Evolutionary conservation across 1,140 invertebrate species (phyloP).

Genomic region (Lasaia peninsularis): DNA sequence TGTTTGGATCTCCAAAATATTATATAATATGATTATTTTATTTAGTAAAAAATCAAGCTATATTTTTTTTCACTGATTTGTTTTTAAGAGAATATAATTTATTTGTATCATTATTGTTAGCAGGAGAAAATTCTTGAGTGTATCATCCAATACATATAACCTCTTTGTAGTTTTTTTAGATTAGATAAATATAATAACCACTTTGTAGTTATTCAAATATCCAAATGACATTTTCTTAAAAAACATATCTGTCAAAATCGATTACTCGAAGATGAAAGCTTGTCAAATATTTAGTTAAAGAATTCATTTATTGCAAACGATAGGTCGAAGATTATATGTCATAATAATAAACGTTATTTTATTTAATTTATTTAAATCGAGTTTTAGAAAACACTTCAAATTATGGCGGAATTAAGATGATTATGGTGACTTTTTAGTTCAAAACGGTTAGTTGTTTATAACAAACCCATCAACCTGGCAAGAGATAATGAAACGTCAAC

Average conservation of each 20-base stretch:
- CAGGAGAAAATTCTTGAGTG: no score
- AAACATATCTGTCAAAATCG: not conserved
- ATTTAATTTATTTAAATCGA: conserved; percentile 9
- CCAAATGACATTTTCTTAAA: conserved; percentile 3
- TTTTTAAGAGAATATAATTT: no score
- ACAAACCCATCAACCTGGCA: not conserved
- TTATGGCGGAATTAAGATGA: conserved; percentile 7
- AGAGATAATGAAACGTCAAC: conserved; percentile 18
- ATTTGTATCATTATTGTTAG: no score
- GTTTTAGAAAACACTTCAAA: not conserved
- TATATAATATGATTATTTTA: no score
- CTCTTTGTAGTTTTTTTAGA: no score
- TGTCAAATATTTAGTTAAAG: conserved; percentile 18
- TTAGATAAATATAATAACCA: no score
- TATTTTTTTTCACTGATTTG: no score
- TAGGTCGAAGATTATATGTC: not conserved
- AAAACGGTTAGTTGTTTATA: not conserved
- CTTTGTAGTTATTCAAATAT: conserved; percentile 2
- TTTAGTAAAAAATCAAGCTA: no score
- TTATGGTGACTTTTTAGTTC: conserved; percentile 5
- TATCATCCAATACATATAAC: no score
- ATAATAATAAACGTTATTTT: not conserved
- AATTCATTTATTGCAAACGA: not conserved
- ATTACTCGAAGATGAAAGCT: conserved; percentile 7
- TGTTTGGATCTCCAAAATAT: no score